phyloP scores from a whole-genome alignment of 2,797 vertebrate genomes.

The Acipenser transmontanus region DNA sequence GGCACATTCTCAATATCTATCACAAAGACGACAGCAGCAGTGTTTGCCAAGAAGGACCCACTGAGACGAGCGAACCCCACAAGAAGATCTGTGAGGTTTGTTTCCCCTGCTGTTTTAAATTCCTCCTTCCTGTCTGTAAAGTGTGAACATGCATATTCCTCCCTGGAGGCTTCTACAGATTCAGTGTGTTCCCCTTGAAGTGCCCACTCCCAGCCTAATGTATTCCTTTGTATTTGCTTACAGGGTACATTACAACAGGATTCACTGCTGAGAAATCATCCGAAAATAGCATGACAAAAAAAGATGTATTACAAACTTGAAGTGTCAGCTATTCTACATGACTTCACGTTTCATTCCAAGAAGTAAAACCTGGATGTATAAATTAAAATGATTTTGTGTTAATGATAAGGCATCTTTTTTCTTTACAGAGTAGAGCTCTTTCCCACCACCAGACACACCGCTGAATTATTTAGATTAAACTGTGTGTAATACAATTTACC shows the following conservation, averaged over 20 bases:
- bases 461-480: no score
- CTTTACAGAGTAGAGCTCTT: no score
- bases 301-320: slow-evolving; percentile 10
- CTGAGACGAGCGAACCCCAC: no score
- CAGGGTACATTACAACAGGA: slow-evolving; percentile 41
- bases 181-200: slow-evolving; percentile 45
- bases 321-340: slow-evolving; percentile 10
- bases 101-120: slow-evolving; percentile 52
- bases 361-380: slow-evolving; percentile 11
- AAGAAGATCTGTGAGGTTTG: slow-evolving; percentile 36
- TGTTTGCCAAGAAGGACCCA: no score
- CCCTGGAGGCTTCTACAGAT: slow-evolving; percentile 47
- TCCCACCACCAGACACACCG: no score
- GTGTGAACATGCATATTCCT: slow-evolving; percentile 42
- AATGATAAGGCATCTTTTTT: no score
- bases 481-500: no score
- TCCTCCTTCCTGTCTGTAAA: slow-evolving; percentile 45
- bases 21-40: no score
- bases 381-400: slow-evolving; percentile 5
- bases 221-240: slow-evolving; percentile 48
- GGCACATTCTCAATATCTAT: no score
- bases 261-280: slow-evolving; percentile 57
- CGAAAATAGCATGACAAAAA: slow-evolving; percentile 21
- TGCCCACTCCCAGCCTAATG: slow-evolving; percentile 40
- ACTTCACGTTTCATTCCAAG: slow-evolving; percentile 18